Conservation (phyloP, 2,888 invertebrate genomes). For the Hydroisotoma schaefferi region DNA sequence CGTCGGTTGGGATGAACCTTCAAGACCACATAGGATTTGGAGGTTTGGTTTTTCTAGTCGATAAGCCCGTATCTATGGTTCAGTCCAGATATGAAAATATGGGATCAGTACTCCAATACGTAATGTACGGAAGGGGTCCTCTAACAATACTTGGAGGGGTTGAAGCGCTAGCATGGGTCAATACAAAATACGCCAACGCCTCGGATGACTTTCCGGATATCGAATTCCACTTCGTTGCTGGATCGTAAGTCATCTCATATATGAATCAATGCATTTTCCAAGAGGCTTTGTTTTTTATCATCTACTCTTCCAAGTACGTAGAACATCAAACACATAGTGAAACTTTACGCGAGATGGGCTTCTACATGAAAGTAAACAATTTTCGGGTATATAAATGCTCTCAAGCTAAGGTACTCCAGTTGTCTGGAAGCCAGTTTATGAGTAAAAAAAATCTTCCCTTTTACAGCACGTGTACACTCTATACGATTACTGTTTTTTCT, state of each 20-base stretch:
- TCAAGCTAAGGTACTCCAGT: no score
- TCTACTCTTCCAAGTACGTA: no score
- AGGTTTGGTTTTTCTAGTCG: conserved; percentile 76
- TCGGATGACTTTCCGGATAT: conserved; percentile 80
- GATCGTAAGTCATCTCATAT: conserved; percentile 57
- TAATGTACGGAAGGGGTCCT: conserved; percentile 76
- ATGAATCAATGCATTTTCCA: no score
- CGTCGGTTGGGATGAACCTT: conserved; percentile 77
- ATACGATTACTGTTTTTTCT: no score
- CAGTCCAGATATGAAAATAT: conserved; percentile 74
- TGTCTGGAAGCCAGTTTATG: no score
- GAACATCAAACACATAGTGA: no score
- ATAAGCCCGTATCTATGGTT: conserved; percentile 73
- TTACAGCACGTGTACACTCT: no score
- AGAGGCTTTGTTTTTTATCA: no score
- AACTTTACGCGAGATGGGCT: no score
- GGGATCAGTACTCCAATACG: conserved; percentile 76
- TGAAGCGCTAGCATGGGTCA: conserved; percentile 83
- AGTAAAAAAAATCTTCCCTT: no score
- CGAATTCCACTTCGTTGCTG: conserved; percentile 89
- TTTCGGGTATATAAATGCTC: no score
- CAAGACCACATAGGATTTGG: conserved; percentile 87
- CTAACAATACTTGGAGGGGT: conserved; percentile 80
- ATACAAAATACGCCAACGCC: conserved; percentile 78
- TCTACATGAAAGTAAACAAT: no score